Evolutionary conservation across 2,888 invertebrate genomes (phyloP).

Genomic region (Napeogenes inachia): DNA sequence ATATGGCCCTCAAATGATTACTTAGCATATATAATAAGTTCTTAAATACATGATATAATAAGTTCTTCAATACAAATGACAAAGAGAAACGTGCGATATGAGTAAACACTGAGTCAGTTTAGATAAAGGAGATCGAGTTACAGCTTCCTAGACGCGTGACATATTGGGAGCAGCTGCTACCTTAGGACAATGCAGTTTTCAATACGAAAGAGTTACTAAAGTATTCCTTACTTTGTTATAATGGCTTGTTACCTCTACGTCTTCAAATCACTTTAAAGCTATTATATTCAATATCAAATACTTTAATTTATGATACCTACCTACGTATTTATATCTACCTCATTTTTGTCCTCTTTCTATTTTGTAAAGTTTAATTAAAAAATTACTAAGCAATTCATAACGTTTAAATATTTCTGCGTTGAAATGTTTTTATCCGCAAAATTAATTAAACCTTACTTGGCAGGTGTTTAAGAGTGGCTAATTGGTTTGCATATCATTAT

Average conservation of each 20-base stretch:
- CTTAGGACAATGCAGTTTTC: neutral
- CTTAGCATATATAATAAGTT: too few relatives aligned
- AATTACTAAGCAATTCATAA: constrained; percentile 44
- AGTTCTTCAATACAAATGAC: constrained; percentile 4
- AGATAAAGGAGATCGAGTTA: constrained; percentile 29
- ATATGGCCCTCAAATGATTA: too few relatives aligned
- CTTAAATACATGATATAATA: neutral
- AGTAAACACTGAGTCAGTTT: constrained; percentile 26
- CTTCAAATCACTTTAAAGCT: too few relatives aligned
- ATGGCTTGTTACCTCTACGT: too few relatives aligned
- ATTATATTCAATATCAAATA: too few relatives aligned
- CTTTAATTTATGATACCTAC: too few relatives aligned
- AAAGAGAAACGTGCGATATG: constrained; percentile 20
- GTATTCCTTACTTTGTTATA: too few relatives aligned
- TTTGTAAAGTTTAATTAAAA: constrained; percentile 38
- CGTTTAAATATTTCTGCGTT: constrained; percentile 15
- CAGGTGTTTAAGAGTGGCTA: constrained; percentile 1
- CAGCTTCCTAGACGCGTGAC: constrained; percentile 22
- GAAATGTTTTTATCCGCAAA: constrained; percentile 14
- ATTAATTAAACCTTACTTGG: constrained; percentile 1
- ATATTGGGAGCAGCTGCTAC: constrained; percentile 3
- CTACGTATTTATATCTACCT: too few relatives aligned
- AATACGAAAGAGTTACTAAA: neutral
- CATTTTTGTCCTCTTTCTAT: too few relatives aligned
- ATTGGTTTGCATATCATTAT: neutral